Evolutionary conservation across 2,113 vertebrate genomes (phyloP), one percentile per base, ranked within the genome.

Genomic region (Psittacus erithacus): DNA sequence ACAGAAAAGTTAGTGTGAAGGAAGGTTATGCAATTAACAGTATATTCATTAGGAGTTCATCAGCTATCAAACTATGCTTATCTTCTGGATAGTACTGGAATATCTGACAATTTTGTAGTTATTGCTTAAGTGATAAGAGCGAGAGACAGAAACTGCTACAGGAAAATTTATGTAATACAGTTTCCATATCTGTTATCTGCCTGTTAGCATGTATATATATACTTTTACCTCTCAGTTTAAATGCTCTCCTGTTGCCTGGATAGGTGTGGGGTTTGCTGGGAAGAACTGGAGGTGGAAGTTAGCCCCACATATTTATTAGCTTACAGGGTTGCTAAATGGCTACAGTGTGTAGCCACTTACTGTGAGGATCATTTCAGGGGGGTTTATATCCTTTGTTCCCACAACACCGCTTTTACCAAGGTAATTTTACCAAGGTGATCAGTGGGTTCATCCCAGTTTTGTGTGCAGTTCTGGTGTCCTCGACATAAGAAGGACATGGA

Each of bases 11-110:
- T 93, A 59, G 82, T 83, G 52, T 93, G 82, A 74, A 96, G 92
- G 90, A 98, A 98, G 96, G 97, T 97, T 98, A 92, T 91, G 89
- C 96, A 97, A 97, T 98, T 98, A 98, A 94, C 95, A 93, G 70
- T 78, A 95, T 97, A 90, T 97, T 98, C 96, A 98, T 98, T 97
- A 94, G 92, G 92, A 95, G 74, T 98, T 97, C 92, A 93, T 65
- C 94, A 91, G 84, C 83, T 94, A 88, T 6, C 70, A 89, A 68
- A 80, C 88, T 77, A 8, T 23, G 35, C 85, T 93, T 96, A 71
- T 84, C 86, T 90, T 86, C 70, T 82, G 75, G 41, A 85, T 93
- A 76, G 49, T 62, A 50, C 33, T 85, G 57, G 49, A 84, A 75
- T 94, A 86, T 91, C 77, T 88, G 75, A 82, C 64, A 63, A 46